Evolutionary conservation across 2,113 vertebrate species (phyloP).

Genomic region (Corythoichthys haematopterus): DNA sequence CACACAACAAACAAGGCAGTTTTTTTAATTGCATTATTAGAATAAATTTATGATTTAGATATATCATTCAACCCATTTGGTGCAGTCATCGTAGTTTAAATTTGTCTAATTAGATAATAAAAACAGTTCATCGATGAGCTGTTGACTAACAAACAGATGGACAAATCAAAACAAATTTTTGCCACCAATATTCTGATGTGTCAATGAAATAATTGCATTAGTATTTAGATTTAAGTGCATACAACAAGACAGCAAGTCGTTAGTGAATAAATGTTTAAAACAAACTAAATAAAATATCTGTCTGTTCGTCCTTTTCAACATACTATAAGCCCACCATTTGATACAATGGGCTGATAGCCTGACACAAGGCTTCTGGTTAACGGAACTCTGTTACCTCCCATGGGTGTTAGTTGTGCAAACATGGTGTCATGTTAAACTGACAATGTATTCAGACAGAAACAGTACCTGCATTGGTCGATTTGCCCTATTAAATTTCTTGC

Average conservation of each 20-base stretch:
- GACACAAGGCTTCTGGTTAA: slow-evolving; percentile 38
- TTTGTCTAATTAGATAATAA: too few species aligned
- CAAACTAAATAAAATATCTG: not conserved
- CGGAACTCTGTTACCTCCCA: slow-evolving; percentile 22
- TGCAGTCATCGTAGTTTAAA: too few species aligned
- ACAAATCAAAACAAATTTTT: not conserved
- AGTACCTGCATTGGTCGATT: not conserved
- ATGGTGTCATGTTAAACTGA: not conserved
- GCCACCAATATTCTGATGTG: too few species aligned
- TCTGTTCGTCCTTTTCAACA: slow-evolving; percentile 20
- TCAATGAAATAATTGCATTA: too few species aligned
- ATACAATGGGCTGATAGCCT: slow-evolving; percentile 38
- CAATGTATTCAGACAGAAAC: not conserved
- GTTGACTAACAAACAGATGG: too few species aligned
- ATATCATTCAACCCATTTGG: too few species aligned
- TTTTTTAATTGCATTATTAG: slow-evolving; percentile 1
- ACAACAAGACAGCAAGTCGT: too few species aligned
- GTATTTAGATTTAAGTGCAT: too few species aligned
- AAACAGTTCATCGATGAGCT: too few species aligned
- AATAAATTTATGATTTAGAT: too few species aligned
- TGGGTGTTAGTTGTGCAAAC: slow-evolving; percentile 23
- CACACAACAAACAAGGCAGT: not conserved
- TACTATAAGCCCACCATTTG: slow-evolving; percentile 38
- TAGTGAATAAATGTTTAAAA: too few species aligned
- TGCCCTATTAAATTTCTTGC: not conserved